Base-by-base conservation (phyloP, 2,113 vertebrate species). In the Oreotrochilus melanogaster region DNA sequence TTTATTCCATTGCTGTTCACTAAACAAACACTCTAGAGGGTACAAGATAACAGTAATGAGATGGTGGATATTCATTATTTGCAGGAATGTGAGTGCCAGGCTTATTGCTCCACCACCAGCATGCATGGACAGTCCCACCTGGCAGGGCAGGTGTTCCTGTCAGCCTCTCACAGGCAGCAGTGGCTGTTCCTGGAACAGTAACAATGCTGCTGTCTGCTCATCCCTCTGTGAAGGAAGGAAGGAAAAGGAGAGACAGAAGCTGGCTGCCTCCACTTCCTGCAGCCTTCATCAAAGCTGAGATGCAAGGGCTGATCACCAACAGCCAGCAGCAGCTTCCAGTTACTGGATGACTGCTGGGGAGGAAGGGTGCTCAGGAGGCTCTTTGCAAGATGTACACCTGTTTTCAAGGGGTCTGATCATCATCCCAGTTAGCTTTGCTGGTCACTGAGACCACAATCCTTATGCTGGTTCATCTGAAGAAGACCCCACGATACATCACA, bases 11-110 rank as follows among this genome's bases (percentile, higher is more conserved):
- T 1, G 1, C 86, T 51, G 58, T 53, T 94, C 93, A 57, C 73
- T 88, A 81, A 91, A 86, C 87, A 97, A 96, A 95, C 33, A 91
- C 43, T 64, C 47, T 28, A 33, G 60, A 48, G 42, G n/a, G n/a
- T 71, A 89, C 23, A 39, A 84, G 89, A 54, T 58, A 93, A 81
- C 33, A 60, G 45, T 19, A 54, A 48, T 1, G 53, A 88, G 83
- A 35, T 19, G 70, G 45, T 62, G 50, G 74, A 78, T 88, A 66
- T 50, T 60, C 47, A 28, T 1, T 48, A 79, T 67, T 5, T 4
- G 10, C 65, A 65, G 81, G 51, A 93, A 88, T 1, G 56, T 12
- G 11, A 83, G 37, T 3, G 42, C 71, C 50, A 28, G 13, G 2
- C 2, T 3, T 33, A 50, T 2, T 64, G 78, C 81, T 39, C 8